Evolutionary conservation across 2,888 invertebrate species (phyloP), one percentile per base, ranked within the genome.

Genomic region (Spodoptera exigua): DNA sequence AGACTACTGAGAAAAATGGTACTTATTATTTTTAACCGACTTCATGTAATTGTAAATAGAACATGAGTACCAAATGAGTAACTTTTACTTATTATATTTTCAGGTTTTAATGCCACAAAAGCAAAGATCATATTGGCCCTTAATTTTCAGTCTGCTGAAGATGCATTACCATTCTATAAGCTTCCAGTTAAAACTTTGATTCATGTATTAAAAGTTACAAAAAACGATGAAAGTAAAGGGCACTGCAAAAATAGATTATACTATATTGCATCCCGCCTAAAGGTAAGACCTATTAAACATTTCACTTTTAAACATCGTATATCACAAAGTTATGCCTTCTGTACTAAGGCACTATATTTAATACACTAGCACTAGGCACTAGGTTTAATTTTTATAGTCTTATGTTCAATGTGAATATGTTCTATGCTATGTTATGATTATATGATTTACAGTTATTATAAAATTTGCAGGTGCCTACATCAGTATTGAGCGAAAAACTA

Each of bases 201-300:
- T 11, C 84, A 85, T 67, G 83, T 94, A 58, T 83, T 82, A 51
- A 87, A 84, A 77, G 79, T 79, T 17, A 91, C 89, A 34, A 79
- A 86, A 78, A 82, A 85, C 48, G 95, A 96, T 83, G 72, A 84
- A 7, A 74, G 72, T 2, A 74, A 84, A 47, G 85, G 94, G 1
- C 89, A 86, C 59, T 91, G 91, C 65, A 81, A 83, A 55, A 95
- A 95, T 81, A 94, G 96, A 52, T 84, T 96, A n/a, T 95, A 95
- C 76, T 95, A 93, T 75, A 89, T 96, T 61, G 90, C 95, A 57
- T 86, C 94, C 18, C 83, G 84, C 41, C 80, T 95, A 13, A 83
- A 94, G 76, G 92, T 95, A 81, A 14, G 7, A 5, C 4, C 2
- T 7, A 11, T n/a, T n/a, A n/a, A n/a, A n/a, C n/a, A n/a, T n/a